Percentiles rank a stretch among this genome's conserved stretches.
Conservation (phyloP, 35 echinoderm and acorn worm genomes). For the Hemicentrotus pulcherrimus region DNA sequence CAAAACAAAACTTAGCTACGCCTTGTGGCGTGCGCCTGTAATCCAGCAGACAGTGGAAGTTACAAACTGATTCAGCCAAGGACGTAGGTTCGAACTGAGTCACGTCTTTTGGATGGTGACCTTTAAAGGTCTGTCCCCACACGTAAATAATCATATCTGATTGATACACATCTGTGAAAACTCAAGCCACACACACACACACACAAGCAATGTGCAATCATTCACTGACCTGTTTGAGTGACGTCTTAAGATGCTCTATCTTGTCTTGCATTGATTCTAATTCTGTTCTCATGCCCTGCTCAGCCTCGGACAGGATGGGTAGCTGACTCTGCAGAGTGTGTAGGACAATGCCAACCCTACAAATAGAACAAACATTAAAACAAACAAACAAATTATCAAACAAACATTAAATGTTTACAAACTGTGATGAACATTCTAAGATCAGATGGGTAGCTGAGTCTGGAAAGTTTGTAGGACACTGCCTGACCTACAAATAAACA, state of each 20-base stretch:
- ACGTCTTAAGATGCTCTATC: conserved; percentile 63
- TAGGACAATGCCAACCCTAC: conserved; percentile 66
- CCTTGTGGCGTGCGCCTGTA: no score
- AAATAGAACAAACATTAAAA: background rate
- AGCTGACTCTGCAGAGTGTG: conserved; percentile 77
- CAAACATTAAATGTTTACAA: background rate
- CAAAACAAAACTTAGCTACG: no score
- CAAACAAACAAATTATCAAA: background rate
- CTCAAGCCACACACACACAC: no score
- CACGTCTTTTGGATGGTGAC: no score
- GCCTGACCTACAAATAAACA: conserved; percentile 39
- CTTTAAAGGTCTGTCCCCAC: no score
- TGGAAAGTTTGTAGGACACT: conserved; percentile 66
- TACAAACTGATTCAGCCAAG: no score
- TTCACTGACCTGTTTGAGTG: conserved; percentile 69
- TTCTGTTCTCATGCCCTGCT: conserved; percentile 84
- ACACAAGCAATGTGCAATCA: background rate
- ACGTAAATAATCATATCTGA: no score
- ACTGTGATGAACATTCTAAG: conserved; percentile 71
- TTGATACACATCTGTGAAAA: no score
- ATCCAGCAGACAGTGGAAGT: no score
- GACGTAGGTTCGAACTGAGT: no score
- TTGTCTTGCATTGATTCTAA: conserved; percentile 67
- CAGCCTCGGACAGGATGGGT: conserved; percentile 90
- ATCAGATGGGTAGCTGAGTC: conserved; percentile 71